phyloP scores from a whole-genome alignment of 1,140 invertebrate species.

The Pachyrhynchus sulphureomaculatus region DNA sequence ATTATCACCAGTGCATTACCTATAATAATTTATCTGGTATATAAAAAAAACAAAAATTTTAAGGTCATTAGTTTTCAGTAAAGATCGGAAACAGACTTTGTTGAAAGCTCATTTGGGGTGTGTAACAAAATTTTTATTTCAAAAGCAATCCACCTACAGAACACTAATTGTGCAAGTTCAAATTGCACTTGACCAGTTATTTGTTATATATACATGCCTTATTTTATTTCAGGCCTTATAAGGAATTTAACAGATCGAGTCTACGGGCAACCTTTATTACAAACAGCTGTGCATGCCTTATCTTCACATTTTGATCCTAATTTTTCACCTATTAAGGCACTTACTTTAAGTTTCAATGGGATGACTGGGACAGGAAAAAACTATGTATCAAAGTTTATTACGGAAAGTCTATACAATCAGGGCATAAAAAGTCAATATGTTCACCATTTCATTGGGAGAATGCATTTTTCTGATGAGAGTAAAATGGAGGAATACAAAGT shows the following conservation, averaged over 20 bases:
- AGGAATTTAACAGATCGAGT: slow-evolving; percentile 48
- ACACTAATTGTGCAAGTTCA: too few relatives aligned
- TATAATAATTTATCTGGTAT: too few relatives aligned
- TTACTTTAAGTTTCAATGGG: slow-evolving; percentile 78
- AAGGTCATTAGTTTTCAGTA: too few relatives aligned
- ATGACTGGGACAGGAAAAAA: slow-evolving; percentile 85
- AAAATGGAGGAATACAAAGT: slow-evolving; percentile 57
- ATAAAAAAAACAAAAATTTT: too few relatives aligned
- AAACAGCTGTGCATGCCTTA: slow-evolving; percentile 59
- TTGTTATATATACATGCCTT: slow-evolving; percentile 4
- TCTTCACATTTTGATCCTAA: slow-evolving; percentile 53
- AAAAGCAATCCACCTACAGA: too few relatives aligned
- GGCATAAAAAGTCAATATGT: slow-evolving; percentile 79
- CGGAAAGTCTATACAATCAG: slow-evolving; percentile 69
- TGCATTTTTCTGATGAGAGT: slow-evolving; percentile 69
- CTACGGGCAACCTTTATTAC: slow-evolving; percentile 70
- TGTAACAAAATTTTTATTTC: too few relatives aligned
- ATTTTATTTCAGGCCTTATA: slow-evolving; percentile 47
- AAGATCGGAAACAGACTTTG: too few relatives aligned
- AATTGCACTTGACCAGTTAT: too few relatives aligned
- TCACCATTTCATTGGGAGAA: slow-evolving; percentile 76
- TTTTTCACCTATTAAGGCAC: slow-evolving; percentile 61
- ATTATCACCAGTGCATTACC: too few relatives aligned
- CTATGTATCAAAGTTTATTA: slow-evolving; percentile 81
- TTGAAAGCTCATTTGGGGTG: too few relatives aligned